phyloP scores from a whole-genome alignment of 2,113 vertebrate genomes.

The Siniperca chuatsi region DNA sequence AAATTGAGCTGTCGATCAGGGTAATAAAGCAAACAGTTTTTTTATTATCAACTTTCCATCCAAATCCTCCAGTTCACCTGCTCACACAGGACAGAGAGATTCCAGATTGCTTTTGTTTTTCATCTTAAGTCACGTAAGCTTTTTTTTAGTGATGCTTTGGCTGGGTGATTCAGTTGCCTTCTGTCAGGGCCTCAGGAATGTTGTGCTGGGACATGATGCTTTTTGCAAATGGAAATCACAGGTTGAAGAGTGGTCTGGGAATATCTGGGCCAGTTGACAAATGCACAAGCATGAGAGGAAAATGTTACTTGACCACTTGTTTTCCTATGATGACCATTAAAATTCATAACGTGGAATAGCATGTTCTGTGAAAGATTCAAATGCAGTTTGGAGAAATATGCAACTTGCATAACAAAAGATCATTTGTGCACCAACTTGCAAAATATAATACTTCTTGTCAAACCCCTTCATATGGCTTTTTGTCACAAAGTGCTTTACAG shows the following conservation, averaged over 20 bases:
- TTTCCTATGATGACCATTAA: background rate
- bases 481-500: background rate
- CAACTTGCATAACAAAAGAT: background rate
- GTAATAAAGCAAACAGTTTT: conserved; percentile 73
- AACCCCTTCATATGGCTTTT: too few relatives aligned
- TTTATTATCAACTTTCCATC: background rate
- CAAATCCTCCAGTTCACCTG: background rate
- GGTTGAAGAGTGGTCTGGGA: conserved; percentile 44
- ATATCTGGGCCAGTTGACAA: conserved; percentile 40
- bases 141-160: conserved; percentile 1
- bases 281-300: conserved; percentile 13
- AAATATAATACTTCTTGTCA: background rate
- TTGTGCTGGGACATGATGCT: conserved; percentile 40
- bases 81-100: background rate
- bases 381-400: background rate
- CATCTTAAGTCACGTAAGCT: background rate
- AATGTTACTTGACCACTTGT: conserved; percentile 30
- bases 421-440: background rate
- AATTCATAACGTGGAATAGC: background rate
- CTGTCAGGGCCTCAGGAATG: conserved; percentile 52
- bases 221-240: conserved; percentile 61
- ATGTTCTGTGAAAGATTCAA: background rate
- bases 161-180: conserved; percentile 43
- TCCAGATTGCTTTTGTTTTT: conserved; percentile 15
- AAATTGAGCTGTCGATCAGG: conserved; percentile 92